These are phyloP conservation scores for Tyrannus savana DNA, from an alignment of 2,113 vertebrate species.

Conservation along the genomic window DNA sequence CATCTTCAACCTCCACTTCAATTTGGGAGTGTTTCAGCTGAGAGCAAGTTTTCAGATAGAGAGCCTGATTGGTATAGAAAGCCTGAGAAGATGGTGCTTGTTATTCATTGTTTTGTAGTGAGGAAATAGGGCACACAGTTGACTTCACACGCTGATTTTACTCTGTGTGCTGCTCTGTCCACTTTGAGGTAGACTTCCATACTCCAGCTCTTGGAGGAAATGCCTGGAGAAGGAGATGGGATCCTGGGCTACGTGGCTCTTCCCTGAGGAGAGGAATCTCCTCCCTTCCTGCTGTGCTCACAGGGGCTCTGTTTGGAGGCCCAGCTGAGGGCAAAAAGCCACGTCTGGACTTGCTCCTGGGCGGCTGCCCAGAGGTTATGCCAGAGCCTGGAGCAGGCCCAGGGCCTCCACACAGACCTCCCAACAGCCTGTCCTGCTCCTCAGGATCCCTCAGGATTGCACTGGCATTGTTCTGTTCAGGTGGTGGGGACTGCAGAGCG, in stretches of 20 bases:
- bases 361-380: not conserved
- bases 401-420: not conserved
- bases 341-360: rapidly evolving
- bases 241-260: not conserved
- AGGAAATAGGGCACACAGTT: not conserved
- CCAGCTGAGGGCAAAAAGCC: not conserved
- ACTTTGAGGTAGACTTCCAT: not conserved
- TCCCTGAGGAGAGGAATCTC: not conserved
- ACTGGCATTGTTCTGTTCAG: not conserved
- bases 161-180: not conserved
- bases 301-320: not conserved
- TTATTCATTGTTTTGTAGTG: not conserved
- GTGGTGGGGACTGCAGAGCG: not conserved
- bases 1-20: not conserved
- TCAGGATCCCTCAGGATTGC: not conserved
- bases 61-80: not conserved
- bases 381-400: not conserved
- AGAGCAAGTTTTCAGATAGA: not conserved
- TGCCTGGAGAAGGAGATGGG: not conserved
- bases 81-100: not conserved
- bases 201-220: not conserved
- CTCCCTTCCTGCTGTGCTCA: not conserved
- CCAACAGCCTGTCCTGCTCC: rapidly evolving
- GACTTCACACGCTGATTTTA: not conserved
- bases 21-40: not conserved